phyloP scores from a whole-genome alignment of 2,113 vertebrate species.

The Melanerpes formicivorus region DNA sequence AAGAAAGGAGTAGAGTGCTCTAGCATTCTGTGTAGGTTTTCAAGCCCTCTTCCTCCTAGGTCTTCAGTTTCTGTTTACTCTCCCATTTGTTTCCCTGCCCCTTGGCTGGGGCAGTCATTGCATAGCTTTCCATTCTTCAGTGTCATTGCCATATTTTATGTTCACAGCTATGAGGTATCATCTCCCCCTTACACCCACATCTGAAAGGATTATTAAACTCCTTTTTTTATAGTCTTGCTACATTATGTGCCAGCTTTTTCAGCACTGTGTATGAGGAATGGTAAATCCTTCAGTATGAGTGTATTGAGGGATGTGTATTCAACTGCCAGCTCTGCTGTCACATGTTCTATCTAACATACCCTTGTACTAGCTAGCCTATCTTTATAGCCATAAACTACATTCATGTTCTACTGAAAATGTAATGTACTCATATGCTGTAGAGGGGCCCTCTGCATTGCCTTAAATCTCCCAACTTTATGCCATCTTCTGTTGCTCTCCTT shows the following conservation, averaged over 20 bases:
- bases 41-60: background rate
- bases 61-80: background rate
- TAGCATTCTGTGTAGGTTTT: background rate
- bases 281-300: background rate
- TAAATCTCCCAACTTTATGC: background rate
- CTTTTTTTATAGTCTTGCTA: background rate
- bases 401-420: background rate
- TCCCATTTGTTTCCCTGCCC: background rate
- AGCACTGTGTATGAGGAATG: background rate
- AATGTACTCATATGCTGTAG: rapidly evolving
- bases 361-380: background rate
- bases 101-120: too few species aligned
- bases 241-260: background rate
- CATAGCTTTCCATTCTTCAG: background rate
- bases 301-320: background rate
- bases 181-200: background rate
- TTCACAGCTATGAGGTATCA: background rate
- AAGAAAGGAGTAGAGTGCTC: background rate
- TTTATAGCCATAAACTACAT: background rate
- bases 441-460: background rate
- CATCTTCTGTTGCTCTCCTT: background rate
- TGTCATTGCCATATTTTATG: background rate
- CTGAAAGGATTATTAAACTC: background rate
- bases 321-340: background rate
- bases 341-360: background rate